Evolutionary conservation across 2,888 invertebrate genomes (phyloP).

Genomic region (Helobdella robusta): DNA sequence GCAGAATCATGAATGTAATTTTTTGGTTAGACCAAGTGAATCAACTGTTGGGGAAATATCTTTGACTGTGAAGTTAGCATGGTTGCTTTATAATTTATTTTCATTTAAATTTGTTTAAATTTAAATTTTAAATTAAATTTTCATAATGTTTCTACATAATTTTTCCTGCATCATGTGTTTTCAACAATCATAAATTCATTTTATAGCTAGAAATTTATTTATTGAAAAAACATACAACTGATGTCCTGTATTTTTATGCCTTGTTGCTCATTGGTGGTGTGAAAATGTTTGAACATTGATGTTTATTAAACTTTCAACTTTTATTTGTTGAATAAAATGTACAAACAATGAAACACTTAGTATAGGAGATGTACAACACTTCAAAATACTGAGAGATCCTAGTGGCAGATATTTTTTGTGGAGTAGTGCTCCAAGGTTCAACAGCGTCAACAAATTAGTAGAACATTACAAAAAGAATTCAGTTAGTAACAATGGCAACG

Average conservation of each 20-base stretch:
- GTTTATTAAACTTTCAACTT: too few species aligned
- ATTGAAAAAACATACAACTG: too few species aligned
- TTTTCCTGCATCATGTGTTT: not conserved
- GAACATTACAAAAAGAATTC: not conserved
- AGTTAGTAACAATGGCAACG: not conserved
- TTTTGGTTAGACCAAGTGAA: slow-evolving; percentile 4
- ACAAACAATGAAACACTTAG: too few species aligned
- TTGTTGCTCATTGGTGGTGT: too few species aligned
- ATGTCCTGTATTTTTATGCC: too few species aligned
- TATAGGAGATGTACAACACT: not conserved
- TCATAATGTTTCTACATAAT: too few species aligned
- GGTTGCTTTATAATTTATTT: too few species aligned
- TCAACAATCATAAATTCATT: not conserved
- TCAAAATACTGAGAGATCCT: not conserved
- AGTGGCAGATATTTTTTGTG: not conserved
- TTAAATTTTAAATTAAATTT: too few species aligned
- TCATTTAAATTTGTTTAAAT: too few species aligned
- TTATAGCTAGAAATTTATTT: too few species aligned
- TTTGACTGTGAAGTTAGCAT: not conserved
- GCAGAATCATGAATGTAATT: not conserved
- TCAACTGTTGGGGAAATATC: not conserved
- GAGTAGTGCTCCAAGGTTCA: not conserved
- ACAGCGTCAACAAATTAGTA: not conserved
- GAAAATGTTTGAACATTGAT: too few species aligned
- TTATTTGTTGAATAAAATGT: too few species aligned